Conservation (phyloP, 2,888 invertebrate species). For the Eretmocerus hayati region DNA sequence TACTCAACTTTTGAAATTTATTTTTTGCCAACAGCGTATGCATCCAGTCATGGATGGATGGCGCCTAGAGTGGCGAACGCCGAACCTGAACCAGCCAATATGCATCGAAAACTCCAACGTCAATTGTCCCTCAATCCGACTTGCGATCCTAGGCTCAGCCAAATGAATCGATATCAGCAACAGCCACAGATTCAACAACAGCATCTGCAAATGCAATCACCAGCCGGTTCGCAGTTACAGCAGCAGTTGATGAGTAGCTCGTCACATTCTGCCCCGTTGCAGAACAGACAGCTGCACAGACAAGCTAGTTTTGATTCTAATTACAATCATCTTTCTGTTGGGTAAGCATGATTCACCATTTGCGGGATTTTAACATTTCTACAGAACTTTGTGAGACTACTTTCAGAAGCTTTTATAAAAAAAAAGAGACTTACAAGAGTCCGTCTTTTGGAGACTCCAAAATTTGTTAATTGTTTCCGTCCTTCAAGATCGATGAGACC, state of each 20-base stretch:
- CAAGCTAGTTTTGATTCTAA: conserved; percentile 38
- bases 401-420: too few relatives aligned
- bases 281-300: conserved; percentile 38
- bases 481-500: too few relatives aligned
- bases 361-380: too few relatives aligned
- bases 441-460: not conserved
- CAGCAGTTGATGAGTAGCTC: conserved; percentile 31
- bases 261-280: conserved; percentile 29
- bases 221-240: not conserved
- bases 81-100: conserved; percentile 49
- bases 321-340: too few relatives aligned
- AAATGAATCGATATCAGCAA: conserved; percentile 42
- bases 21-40: too few relatives aligned
- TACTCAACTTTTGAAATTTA: too few relatives aligned
- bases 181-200: conserved; percentile 34
- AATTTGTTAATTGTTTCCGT: not conserved
- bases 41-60: conserved; percentile 36
- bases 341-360: too few relatives aligned
- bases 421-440: not conserved
- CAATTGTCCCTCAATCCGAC: conserved; percentile 77
- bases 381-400: too few relatives aligned
- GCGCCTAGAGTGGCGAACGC: conserved; percentile 33
- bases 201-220: conserved; percentile 31
- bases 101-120: conserved; percentile 71
- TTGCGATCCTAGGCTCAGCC: conserved; percentile 65